A percentile compares a stretch with the other conserved stretches of the same genome.
These are phyloP conservation scores for Drosophila crucigera DNA, from an alignment of 2,888 invertebrate species.

Conservation along the genomic window DNA sequence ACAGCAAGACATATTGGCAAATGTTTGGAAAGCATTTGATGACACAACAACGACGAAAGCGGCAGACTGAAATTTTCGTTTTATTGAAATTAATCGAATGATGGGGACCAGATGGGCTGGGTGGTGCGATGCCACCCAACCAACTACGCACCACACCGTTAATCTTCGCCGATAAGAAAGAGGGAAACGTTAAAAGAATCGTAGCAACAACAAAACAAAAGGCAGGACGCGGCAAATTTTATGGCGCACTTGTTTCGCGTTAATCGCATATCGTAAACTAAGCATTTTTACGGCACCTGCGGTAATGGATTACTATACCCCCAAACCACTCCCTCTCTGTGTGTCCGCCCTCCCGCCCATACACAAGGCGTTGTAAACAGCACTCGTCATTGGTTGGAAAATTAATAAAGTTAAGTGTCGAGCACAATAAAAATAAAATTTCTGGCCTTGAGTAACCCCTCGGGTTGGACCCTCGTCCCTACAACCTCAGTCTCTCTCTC, in stretches of 20 bases:
- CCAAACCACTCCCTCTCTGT: neutral
- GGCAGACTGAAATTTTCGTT: constrained; percentile 53
- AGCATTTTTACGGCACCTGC: constrained; percentile 81
- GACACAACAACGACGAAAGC: constrained; percentile 19
- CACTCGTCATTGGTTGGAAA: constrained; percentile 72
- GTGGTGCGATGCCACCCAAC: neutral
- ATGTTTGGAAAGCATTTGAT: constrained; percentile 32
- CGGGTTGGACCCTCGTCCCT: neutral
- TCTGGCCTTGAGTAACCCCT: constrained; percentile 39
- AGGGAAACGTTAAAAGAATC: constrained; percentile 17
- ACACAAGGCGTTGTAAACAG: constrained; percentile 8
- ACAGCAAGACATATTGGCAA: constrained; percentile 32
- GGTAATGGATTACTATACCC: constrained; percentile 77
- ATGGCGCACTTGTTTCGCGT: constrained; percentile 81
- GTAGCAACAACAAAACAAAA: constrained; percentile 50
- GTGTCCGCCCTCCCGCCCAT: neutral
- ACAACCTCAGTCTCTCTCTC: neutral
- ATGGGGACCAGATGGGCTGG: constrained; percentile 39
- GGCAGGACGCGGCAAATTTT: constrained; percentile 61
- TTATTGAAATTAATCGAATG: constrained; percentile 80
- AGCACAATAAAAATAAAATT: constrained; percentile 77
- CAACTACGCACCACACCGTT: neutral
- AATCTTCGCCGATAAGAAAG: constrained; percentile 17
- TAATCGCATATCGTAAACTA: constrained; percentile 81
- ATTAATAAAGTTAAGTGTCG: constrained; percentile 81